These are phyloP conservation scores for Tursiops truncatus DNA, from an alignment of 2,113 vertebrate species.

Conservation along the genomic window DNA sequence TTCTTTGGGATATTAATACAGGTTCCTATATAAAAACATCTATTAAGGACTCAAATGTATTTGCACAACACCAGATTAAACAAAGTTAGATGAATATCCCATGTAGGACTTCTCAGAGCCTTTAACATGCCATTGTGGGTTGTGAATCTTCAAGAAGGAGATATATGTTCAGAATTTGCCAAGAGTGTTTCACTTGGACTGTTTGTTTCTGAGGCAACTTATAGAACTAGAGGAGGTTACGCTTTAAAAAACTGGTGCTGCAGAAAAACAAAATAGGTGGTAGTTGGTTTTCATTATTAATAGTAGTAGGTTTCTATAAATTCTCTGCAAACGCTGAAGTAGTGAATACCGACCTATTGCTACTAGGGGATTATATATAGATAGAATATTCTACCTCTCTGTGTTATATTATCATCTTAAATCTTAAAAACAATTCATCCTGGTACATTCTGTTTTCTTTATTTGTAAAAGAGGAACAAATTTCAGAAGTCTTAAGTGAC, in stretches of 20 bases:
- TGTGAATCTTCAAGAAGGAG: neutral
- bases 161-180: no score
- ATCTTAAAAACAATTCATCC: neutral
- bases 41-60: neutral
- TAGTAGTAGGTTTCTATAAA: no score
- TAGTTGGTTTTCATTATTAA: no score
- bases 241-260: neutral
- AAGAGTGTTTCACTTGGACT: neutral
- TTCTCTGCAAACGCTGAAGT: neutral
- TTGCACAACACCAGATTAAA: neutral
- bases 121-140: neutral
- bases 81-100: neutral
- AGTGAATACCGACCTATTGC: neutral
- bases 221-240: rapidly evolving
- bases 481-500: neutral
- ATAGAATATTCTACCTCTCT: neutral
- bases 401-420: neutral
- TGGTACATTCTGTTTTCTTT: neutral
- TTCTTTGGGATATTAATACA: neutral
- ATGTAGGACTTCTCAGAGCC: neutral
- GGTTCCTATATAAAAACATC: neutral
- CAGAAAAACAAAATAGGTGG: neutral
- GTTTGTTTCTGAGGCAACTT: neutral
- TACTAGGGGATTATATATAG: neutral
- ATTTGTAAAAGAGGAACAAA: neutral